These are phyloP conservation scores for Hypothenemus hampei DNA, from an alignment of 1,140 invertebrate genomes.

Conservation along the genomic window DNA sequence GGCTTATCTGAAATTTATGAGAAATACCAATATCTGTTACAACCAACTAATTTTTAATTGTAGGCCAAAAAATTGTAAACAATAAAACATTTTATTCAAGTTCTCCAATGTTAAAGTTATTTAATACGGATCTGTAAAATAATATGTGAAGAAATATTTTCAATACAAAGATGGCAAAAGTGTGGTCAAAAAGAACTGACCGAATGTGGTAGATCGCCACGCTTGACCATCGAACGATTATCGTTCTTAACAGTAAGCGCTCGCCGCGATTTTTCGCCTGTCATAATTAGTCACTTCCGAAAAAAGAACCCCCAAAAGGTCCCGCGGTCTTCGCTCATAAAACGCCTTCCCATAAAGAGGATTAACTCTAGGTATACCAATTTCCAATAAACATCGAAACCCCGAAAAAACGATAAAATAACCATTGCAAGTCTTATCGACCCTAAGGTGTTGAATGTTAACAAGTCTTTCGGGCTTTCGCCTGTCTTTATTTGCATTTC, in stretches of 20 bases:
- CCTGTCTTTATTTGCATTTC: conserved; percentile 17
- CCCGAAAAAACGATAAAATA: no score
- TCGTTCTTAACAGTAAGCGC: neutral
- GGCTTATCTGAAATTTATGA: no score
- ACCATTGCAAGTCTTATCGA: neutral
- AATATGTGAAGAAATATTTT: conserved; percentile 12
- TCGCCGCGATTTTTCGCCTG: conserved; percentile 23
- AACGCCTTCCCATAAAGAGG: neutral
- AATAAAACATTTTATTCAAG: neutral
- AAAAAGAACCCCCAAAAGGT: no score
- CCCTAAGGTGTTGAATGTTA: conserved; percentile 17
- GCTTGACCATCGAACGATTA: conserved; percentile 23
- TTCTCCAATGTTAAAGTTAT: conserved; percentile 2
- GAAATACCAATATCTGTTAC: no score
- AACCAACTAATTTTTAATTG: no score
- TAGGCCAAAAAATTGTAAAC: neutral
- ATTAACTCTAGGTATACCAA: no score
- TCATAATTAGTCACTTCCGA: no score
- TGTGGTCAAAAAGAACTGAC: conserved; percentile 13
- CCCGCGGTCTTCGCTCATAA: neutral
- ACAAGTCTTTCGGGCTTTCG: conserved; percentile 16
- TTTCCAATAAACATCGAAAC: no score
- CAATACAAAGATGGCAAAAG: conserved; percentile 5
- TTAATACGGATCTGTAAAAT: conserved; percentile 9
- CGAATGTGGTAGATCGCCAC: conserved; percentile 22